phyloP scores from a whole-genome alignment of 2,888 invertebrate genomes.

The Galerucella nymphaeae region DNA sequence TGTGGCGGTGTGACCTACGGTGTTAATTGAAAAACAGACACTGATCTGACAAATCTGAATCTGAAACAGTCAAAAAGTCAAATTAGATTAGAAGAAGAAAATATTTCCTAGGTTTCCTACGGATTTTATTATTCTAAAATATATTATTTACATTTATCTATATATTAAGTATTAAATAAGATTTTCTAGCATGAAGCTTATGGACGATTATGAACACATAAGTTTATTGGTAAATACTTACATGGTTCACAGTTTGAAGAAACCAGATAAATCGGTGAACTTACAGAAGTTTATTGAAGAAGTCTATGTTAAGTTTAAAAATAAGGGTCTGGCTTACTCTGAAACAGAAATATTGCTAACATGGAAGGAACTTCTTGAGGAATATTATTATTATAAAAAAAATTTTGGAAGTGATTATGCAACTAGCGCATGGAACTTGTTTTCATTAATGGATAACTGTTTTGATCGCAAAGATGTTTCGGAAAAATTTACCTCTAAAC shows the following conservation, averaged over 20 bases:
- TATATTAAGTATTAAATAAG: neutral
- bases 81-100: neutral
- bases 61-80: neutral
- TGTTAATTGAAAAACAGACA: too few relatives aligned
- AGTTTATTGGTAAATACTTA: constrained; percentile 22
- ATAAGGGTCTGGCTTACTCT: constrained; percentile 24
- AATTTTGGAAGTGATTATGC: constrained; percentile 37
- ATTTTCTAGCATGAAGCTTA: constrained; percentile 22
- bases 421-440: constrained; percentile 41
- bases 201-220: constrained; percentile 25
- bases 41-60: neutral
- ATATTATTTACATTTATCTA: neutral
- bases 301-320: constrained; percentile 22
- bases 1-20: too few relatives aligned
- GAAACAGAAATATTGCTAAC: constrained; percentile 37
- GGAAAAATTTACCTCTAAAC: constrained; percentile 31
- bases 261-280: constrained; percentile 25
- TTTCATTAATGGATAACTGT: constrained; percentile 41
- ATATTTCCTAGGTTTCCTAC: neutral
- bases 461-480: constrained; percentile 36
- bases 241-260: constrained; percentile 22
- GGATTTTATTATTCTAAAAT: neutral
- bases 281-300: constrained; percentile 26
- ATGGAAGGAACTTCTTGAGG: constrained; percentile 39
- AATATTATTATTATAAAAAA: constrained; percentile 38